Percentiles rank a stretch among this genome's conserved stretches.
These are phyloP conservation scores for Lagria hirta DNA, from an alignment of 2,888 invertebrate species.

Conservation along the genomic window DNA sequence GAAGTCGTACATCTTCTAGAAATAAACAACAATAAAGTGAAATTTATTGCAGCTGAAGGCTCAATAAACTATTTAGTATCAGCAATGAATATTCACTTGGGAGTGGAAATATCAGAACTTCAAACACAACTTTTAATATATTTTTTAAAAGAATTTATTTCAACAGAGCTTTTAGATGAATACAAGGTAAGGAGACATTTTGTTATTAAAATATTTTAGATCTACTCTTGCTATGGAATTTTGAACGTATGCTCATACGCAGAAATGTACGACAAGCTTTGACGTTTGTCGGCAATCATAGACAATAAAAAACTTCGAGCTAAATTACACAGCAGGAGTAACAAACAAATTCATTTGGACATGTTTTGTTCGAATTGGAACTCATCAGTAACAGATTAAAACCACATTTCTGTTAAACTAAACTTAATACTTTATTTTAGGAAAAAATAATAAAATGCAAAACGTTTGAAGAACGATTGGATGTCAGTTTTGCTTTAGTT, in stretches of 20 bases:
- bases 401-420: background rate
- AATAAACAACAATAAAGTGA: conserved; percentile 63
- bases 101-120: conserved; percentile 55
- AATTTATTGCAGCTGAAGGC: conserved; percentile 79
- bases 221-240: too few species aligned
- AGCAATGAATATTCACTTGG: too few species aligned
- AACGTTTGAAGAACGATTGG: conserved; percentile 7
- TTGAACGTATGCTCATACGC: too few species aligned
- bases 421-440: conserved; percentile 1
- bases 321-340: too few species aligned
- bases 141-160: conserved; percentile 2
- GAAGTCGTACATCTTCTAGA: conserved; percentile 76
- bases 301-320: too few species aligned
- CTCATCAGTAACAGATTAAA: background rate
- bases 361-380: background rate
- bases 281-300: too few species aligned
- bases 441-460: background rate
- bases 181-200: conserved; percentile 3
- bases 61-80: conserved; percentile 56
- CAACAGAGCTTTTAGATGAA: background rate
- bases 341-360: background rate
- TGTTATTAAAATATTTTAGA: too few species aligned
- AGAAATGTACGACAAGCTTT: too few species aligned
- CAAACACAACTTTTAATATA: conserved; percentile 56
- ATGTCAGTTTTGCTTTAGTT: background rate